Evolutionary conservation across 2,888 invertebrate genomes (phyloP), one percentile per base, ranked within the genome.

Genomic region (Resseliella maxima): DNA sequence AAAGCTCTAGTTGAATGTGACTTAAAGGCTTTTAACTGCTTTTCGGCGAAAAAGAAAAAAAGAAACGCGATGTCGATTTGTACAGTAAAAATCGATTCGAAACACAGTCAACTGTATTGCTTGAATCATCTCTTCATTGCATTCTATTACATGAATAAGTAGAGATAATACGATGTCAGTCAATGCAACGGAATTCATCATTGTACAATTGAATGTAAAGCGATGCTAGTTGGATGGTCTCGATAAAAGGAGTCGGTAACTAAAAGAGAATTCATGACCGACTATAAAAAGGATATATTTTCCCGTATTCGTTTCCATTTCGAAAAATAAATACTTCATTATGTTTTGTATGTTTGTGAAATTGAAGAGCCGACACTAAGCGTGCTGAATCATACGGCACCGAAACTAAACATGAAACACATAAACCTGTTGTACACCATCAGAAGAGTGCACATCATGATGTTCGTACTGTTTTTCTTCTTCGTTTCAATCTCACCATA

Each of bases 101-200:
- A 72, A n/a, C 72, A 72, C 72, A 31, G 50, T 50, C 27, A n/a
- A n/a, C 59, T 5, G 31, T 24, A 12, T 10, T 21, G n/a, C 59
- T 59, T n/a, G 24, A 24, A 8, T 24, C 18, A 8, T 50, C 46
- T 50, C 46, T 8, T 18, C 31, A n/a, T 72, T 35, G 72, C 31
- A 27, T n/a, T 8, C 72, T 31, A n/a, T 59, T 72, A 72, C n/a
- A n/a, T 72, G 72, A 72, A 72, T 72, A 72, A 72, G 31, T 72
- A 31, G 31, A 59, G 59, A 59, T 59, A 59, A 59, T 59, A 59
- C 24, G 59, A 31, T 72, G 72, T 72, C 72, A 35, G 72, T 72
- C 72, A 72, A 72, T 72, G 72, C 72, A 72, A n/a, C 15, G 72
- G 72, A 72, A 72, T 72, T 72, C 72, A 72, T 72, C 72, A 72